Evolutionary conservation across 2,888 invertebrate species (phyloP).

Genomic region (Oligia strigilis): DNA sequence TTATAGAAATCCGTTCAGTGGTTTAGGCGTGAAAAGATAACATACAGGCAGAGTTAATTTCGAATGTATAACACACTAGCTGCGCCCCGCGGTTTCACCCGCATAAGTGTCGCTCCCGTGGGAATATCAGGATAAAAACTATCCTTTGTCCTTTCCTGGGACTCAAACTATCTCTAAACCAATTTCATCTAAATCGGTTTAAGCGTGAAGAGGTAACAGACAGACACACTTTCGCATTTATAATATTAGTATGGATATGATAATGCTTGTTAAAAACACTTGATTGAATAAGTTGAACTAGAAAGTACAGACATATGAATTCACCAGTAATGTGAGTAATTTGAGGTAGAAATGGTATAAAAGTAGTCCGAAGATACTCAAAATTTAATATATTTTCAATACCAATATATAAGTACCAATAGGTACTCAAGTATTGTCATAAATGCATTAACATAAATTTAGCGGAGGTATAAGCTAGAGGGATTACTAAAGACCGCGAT

Average conservation of each 20-base stretch:
- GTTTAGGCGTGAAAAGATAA: too few species aligned
- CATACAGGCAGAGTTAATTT: too few species aligned
- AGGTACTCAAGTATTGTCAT: conserved; percentile 3
- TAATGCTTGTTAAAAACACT: conserved; percentile 19
- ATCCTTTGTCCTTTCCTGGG: too few species aligned
- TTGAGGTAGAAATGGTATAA: background rate
- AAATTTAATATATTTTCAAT: conserved; percentile 17
- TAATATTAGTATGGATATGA: background rate
- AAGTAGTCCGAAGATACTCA: background rate
- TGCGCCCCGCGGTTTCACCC: too few species aligned
- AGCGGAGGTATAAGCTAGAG: conserved; percentile 27
- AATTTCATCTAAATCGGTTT: too few species aligned
- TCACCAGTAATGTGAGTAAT: background rate
- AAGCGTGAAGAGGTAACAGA: too few species aligned
- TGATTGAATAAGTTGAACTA: conserved; percentile 8
- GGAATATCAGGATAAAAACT: too few species aligned
- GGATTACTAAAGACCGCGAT: conserved; percentile 51
- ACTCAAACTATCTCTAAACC: too few species aligned
- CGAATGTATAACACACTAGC: too few species aligned
- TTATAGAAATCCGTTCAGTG: too few species aligned
- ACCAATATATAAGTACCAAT: conserved; percentile 3
- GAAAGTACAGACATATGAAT: background rate
- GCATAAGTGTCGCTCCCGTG: too few species aligned
- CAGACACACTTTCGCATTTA: too few species aligned
- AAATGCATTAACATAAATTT: conserved; percentile 26